phyloP scores from a whole-genome alignment of 2,888 invertebrate species.

The Hydropsyche betteni region DNA sequence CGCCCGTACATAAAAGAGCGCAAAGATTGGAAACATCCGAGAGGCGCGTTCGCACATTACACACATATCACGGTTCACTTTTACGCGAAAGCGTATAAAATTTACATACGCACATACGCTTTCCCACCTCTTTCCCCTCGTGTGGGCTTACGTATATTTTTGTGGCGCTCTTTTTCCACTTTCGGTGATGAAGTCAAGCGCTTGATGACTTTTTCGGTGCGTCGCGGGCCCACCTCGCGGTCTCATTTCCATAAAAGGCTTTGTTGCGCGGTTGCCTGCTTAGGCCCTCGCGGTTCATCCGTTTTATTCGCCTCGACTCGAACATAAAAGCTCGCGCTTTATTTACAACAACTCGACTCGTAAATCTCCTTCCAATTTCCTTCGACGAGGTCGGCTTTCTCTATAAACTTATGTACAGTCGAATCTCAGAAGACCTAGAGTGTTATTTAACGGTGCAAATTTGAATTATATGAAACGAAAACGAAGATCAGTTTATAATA shows the following conservation, averaged over 20 bases:
- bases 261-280: conserved; percentile 20
- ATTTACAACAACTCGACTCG: conserved; percentile 44
- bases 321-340: conserved; percentile 41
- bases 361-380: conserved; percentile 48
- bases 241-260: conserved; percentile 37
- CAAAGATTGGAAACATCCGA: too few species aligned
- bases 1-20: too few species aligned
- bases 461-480: too few species aligned
- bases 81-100: too few species aligned
- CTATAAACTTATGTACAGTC: conserved; percentile 6
- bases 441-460: too few species aligned
- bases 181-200: conserved; percentile 16
- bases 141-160: not conserved
- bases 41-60: too few species aligned
- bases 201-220: conserved; percentile 21
- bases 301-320: conserved; percentile 32
- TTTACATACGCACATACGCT: too few species aligned
- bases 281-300: conserved; percentile 31
- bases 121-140: too few species aligned
- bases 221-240: conserved; percentile 6
- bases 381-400: conserved; percentile 26
- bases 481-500: too few species aligned
- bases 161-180: not conserved
- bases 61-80: too few species aligned
- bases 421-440: not conserved